phyloP scores from a whole-genome alignment of 2,888 invertebrate species.

The Uloborus plumipes region DNA sequence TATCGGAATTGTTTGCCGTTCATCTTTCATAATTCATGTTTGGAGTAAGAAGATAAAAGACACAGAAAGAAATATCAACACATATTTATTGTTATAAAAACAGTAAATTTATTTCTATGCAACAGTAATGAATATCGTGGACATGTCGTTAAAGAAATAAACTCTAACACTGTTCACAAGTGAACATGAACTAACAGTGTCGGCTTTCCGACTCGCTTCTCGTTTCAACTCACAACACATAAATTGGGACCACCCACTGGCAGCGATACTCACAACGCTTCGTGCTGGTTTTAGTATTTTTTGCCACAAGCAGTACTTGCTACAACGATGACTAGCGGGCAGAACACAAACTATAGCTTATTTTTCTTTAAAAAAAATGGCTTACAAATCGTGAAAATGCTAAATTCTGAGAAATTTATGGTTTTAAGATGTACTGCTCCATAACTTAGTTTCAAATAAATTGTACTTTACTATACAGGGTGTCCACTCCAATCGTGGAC shows the following conservation, averaged over 20 bases:
- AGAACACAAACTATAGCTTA: not conserved
- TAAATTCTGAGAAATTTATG: too few species aligned
- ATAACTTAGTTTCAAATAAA: too few species aligned
- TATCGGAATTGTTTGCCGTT: too few species aligned
- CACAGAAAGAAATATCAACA: too few species aligned
- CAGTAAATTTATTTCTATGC: conserved; percentile 64
- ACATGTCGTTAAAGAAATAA: conserved; percentile 62
- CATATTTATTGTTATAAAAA: conserved; percentile 43
- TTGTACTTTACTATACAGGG: too few species aligned
- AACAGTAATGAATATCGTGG: conserved; percentile 62
- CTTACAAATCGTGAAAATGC: too few species aligned
- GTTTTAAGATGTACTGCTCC: too few species aligned
- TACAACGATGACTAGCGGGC: not conserved
- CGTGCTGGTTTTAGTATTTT: not conserved
- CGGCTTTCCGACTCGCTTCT: conserved; percentile 38
- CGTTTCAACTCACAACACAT: conserved; percentile 40
- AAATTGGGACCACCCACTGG: conserved; percentile 24
- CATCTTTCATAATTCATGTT: too few species aligned
- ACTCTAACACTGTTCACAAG: conserved; percentile 62
- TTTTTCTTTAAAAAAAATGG: not conserved
- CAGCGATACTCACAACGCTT: not conserved
- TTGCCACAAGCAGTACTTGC: not conserved
- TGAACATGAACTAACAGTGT: conserved; percentile 61
- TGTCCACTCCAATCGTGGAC: too few species aligned
- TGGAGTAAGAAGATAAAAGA: too few species aligned